phyloP scores from a whole-genome alignment of 2,888 invertebrate genomes.

The Noctua janthina region DNA sequence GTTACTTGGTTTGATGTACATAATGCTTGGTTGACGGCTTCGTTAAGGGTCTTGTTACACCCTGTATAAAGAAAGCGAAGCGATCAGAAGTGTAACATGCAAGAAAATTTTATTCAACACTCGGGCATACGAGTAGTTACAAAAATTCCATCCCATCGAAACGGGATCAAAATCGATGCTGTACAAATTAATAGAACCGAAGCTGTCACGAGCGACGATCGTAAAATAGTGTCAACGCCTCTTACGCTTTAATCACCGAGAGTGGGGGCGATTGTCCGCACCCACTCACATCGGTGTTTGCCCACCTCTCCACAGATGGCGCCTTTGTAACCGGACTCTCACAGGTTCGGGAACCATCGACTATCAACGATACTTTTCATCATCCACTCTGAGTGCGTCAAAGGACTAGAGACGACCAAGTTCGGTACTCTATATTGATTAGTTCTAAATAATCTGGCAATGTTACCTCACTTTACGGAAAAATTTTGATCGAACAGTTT shows the following conservation, averaged over 20 bases:
- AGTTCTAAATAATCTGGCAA: conserved; percentile 61
- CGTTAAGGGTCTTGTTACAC: no score
- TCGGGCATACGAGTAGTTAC: background rate
- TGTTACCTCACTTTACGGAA: conserved; percentile 16
- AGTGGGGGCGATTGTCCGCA: conserved; percentile 87
- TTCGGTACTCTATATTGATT: conserved; percentile 70
- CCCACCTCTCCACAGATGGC: conserved; percentile 84
- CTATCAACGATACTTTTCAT: conserved; percentile 83
- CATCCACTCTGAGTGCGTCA: conserved; percentile 77
- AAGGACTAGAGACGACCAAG: conserved; percentile 69
- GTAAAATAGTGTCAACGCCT: conserved; percentile 89
- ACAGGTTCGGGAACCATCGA: conserved; percentile 78
- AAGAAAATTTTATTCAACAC: background rate
- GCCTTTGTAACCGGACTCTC: conserved; percentile 87
- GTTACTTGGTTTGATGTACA: no score
- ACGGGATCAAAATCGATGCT: conserved; percentile 73
- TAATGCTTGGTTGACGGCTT: no score
- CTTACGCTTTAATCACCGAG: conserved; percentile 89
- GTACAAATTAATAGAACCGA: conserved; percentile 81
- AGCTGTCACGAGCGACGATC: conserved; percentile 77
- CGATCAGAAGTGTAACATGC: background rate
- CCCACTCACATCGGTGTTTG: conserved; percentile 85
- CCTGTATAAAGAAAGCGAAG: background rate
- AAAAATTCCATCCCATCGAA: conserved; percentile 39
- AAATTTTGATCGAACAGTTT: conserved; percentile 6